A percentile compares a stretch with the other conserved stretches of the same genome.
These are phyloP conservation scores for Eulimnadia texana DNA, from an alignment of 1,140 invertebrate genomes.

Conservation along the genomic window DNA sequence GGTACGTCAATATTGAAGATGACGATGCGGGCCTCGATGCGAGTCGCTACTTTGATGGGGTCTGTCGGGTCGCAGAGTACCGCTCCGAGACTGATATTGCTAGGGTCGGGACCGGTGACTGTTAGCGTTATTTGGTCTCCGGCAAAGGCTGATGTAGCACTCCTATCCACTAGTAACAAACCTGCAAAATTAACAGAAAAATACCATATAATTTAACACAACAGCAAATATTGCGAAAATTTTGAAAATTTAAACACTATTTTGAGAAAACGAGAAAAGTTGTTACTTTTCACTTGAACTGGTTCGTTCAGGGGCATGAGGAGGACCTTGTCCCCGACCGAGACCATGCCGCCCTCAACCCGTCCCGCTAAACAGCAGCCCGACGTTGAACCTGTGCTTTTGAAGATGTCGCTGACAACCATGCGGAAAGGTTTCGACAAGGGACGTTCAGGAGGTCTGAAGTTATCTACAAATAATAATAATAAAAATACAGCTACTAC, in stretches of 20 bases:
- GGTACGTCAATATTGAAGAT: conserved; percentile 84
- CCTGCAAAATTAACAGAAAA: conserved; percentile 27
- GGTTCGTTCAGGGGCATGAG: conserved; percentile 58
- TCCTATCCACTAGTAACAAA: conserved; percentile 53
- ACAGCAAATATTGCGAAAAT: conserved; percentile 10
- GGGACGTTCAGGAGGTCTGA: conserved; percentile 68
- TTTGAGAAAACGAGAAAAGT: too few relatives aligned
- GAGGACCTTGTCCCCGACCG: conserved; percentile 69
- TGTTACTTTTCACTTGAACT: conserved; percentile 1
- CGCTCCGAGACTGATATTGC: conserved; percentile 69
- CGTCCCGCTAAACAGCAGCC: conserved; percentile 76
- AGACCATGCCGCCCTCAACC: conserved; percentile 78
- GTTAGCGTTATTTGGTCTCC: conserved; percentile 81
- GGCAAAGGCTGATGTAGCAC: conserved; percentile 64
- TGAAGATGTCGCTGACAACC: conserved; percentile 87
- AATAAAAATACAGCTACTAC: conserved; percentile 4
- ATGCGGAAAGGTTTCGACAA: conserved; percentile 79
- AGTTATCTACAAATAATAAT: conserved; percentile 42
- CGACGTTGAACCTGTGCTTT: conserved; percentile 58
- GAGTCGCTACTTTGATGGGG: conserved; percentile 60
- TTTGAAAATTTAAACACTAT: conserved; percentile 21
- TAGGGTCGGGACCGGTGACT: conserved; percentile 57
- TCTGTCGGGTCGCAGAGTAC: conserved; percentile 64
- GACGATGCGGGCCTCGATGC: conserved; percentile 81
- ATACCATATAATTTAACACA: conserved; percentile 4